Evolutionary conservation across 2,888 invertebrate genomes (phyloP).

Genomic region (Andrena praecox): DNA sequence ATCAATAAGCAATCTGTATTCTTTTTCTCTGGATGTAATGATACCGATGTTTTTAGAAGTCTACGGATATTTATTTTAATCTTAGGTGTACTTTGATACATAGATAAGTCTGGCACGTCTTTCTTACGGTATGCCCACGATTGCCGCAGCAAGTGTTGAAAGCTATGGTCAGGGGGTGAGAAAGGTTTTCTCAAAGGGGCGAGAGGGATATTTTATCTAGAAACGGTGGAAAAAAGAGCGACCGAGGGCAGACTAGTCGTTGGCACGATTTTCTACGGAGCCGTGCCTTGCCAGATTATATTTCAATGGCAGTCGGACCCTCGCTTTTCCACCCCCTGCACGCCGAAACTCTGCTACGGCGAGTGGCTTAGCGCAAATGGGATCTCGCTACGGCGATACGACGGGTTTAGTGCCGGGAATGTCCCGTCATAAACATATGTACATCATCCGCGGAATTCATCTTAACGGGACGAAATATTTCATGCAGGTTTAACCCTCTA

Average conservation of each 20-base stretch:
- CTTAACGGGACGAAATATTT: constrained; percentile 8
- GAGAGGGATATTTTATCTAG: background rate
- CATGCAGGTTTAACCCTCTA: background rate
- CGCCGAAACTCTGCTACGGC: constrained; percentile 38
- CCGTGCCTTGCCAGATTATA: constrained; percentile 53
- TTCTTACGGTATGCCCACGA: too few relatives aligned
- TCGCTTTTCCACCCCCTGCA: constrained; percentile 21
- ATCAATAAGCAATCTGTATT: background rate
- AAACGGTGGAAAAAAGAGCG: background rate
- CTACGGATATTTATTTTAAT: too few relatives aligned
- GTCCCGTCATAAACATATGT: constrained; percentile 37
- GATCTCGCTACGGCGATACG: constrained; percentile 47
- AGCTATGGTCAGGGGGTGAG: background rate
- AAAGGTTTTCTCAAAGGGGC: background rate
- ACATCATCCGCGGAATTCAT: constrained; percentile 22
- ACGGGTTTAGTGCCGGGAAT: constrained; percentile 34
- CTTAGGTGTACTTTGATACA: too few relatives aligned
- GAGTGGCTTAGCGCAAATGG: constrained; percentile 64
- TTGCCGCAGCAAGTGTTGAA: background rate
- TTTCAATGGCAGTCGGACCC: constrained; percentile 53
- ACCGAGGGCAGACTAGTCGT: constrained; percentile 60
- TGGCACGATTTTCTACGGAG: constrained; percentile 65
- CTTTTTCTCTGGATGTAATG: background rate
- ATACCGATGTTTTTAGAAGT: background rate
- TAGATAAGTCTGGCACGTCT: too few relatives aligned